Percentiles rank a stretch among this genome's conserved stretches.
Evolutionary conservation across 1,140 invertebrate species (phyloP).

Genomic region (Telenomus remus): DNA sequence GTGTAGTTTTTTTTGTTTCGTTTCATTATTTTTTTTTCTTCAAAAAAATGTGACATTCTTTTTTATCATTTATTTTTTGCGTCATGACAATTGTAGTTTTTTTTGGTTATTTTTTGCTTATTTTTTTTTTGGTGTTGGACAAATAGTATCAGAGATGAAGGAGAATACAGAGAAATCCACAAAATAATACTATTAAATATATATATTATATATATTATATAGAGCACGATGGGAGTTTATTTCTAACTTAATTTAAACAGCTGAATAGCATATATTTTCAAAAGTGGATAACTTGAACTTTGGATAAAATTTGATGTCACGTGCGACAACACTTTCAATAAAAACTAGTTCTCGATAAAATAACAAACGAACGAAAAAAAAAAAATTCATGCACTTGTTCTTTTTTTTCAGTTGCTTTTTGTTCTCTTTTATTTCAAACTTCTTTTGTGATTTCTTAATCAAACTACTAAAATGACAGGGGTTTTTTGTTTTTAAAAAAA

Average conservation of each 20-base stretch:
- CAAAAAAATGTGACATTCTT: conserved; percentile 50
- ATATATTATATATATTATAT: conserved; percentile 26
- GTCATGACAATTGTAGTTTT: too few relatives aligned
- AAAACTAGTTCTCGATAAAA: conserved; percentile 11
- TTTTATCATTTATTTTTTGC: conserved; percentile 26
- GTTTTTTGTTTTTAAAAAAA: too few relatives aligned
- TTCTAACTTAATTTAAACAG: conserved; percentile 67
- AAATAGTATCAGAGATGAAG: conserved; percentile 57
- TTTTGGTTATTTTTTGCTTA: too few relatives aligned
- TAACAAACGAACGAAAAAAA: too few relatives aligned
- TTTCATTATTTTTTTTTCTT: neutral
- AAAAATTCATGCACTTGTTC: too few relatives aligned
- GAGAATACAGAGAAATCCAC: conserved; percentile 59
- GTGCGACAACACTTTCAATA: conserved; percentile 35
- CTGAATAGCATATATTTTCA: conserved; percentile 67
- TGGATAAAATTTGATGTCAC: conserved; percentile 70
- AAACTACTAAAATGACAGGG: too few relatives aligned
- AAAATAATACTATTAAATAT: conserved; percentile 59
- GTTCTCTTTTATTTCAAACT: conserved; percentile 2
- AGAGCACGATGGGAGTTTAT: conserved; percentile 63
- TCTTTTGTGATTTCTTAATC: conserved; percentile 16
- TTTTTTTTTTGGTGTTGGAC: conserved; percentile 52
- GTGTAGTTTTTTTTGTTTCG: neutral
- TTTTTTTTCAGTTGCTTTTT: neutral
- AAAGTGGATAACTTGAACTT: conserved; percentile 68